Percentiles rank a stretch among this genome's conserved stretches.
These are phyloP conservation scores for Callinectes sapidus DNA, from an alignment of 2,888 invertebrate species.

Conservation along the genomic window DNA sequence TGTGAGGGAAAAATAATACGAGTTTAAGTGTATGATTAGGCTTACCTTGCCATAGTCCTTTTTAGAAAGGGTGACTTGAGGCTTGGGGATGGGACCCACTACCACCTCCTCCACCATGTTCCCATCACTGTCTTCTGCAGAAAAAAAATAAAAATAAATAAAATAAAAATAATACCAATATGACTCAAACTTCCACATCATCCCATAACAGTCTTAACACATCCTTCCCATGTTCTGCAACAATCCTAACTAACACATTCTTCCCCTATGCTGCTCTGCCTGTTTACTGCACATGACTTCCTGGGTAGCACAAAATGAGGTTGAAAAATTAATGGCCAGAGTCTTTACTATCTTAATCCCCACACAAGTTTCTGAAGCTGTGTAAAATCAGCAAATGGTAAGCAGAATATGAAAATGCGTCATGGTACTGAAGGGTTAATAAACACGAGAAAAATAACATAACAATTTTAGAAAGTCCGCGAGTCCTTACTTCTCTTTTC, in stretches of 20 bases:
- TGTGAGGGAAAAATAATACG: not conserved
- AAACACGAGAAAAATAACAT: not conserved
- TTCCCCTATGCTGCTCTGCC: too few relatives aligned
- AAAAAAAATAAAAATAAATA: not conserved
- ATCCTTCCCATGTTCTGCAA: not conserved
- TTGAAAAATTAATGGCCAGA: too few relatives aligned
- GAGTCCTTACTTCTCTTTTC: slow-evolving; percentile 70
- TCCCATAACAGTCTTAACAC: not conserved
- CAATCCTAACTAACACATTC: too few relatives aligned
- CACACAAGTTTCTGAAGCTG: too few relatives aligned
- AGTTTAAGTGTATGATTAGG: not conserved
- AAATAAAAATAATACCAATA: not conserved
- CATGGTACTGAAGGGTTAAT: too few relatives aligned
- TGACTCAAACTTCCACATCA: not conserved
- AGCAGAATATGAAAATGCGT: too few relatives aligned
- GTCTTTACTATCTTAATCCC: too few relatives aligned
- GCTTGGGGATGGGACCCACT: slow-evolving; percentile 83
- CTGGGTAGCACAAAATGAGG: not conserved
- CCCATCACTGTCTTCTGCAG: slow-evolving; percentile 59
- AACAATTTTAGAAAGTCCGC: not conserved
- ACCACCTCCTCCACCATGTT: slow-evolving; percentile 77
- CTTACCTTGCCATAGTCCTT: slow-evolving; percentile 86
- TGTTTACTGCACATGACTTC: not conserved
- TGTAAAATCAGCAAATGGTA: too few relatives aligned
- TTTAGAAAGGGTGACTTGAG: slow-evolving; percentile 83